Base-by-base conservation (phyloP, 2,797 vertebrate genomes). In the Malurus leucopterus region DNA sequence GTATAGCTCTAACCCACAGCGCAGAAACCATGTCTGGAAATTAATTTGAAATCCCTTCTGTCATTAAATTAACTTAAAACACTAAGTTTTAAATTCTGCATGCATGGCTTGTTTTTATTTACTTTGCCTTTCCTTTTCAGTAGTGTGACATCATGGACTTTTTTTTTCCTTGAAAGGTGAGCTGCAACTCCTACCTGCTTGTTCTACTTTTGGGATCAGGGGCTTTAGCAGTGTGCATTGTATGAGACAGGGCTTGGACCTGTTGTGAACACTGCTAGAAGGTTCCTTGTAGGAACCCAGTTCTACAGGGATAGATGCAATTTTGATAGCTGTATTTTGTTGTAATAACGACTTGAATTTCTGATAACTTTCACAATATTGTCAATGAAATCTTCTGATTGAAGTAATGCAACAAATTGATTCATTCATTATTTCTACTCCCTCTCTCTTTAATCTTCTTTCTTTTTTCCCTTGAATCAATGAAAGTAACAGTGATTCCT, bases 191-290 rank as follows among this genome's bases (percentile, higher is more conserved):
- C 32, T 83, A 13, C 19, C 34, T 57, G 8, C 32, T 84, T 8
- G 1, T 58, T 74, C 46, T 65, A 2, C 6, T 3, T n/a, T 54
- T 5, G 4, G 18, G 17, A 5, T 17, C 2, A 6, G 23, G 12
- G 12, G 4, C 44, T 89, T 68, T 40, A 69, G 46, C 20, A 23
- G 29, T 32, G 15, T 38, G 13, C 13, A 1, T 46, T 57, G 8
- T 59, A 36, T 76, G 29, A 63, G n/a, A 57, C 14, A 46, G 21
- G 15, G 49, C 34, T 64, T 53, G 14, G 43, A 62, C 30, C 7
- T 51, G n/a, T 59, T 81, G 22, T 13, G 27, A 22, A 9, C 6
- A 12, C 5, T 50, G 30, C 19, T 34, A 8, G 71, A 82, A 81
- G 12, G 44, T 41, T 70, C n/a, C 53, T 81, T 46, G 29, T 40